Percentiles rank a stretch among this genome's conserved stretches.
Conservation (phyloP, 2,797 vertebrate species). For the Eutrigla gurnardus region DNA sequence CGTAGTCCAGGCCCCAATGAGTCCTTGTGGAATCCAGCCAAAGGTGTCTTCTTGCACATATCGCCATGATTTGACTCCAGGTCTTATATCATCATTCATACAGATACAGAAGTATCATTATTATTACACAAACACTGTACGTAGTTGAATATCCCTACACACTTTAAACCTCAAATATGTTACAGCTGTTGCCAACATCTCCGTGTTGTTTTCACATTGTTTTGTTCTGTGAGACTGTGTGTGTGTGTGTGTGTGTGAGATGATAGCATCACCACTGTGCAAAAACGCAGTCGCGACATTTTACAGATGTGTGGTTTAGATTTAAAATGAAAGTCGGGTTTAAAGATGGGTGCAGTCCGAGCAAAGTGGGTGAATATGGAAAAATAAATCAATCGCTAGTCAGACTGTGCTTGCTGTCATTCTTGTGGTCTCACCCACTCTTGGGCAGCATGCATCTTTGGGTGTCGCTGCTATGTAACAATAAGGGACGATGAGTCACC, state of each 20-base stretch:
- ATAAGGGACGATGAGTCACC: background rate
- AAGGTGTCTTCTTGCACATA: background rate
- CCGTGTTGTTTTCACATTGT: background rate
- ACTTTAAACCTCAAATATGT: background rate
- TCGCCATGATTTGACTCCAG: background rate
- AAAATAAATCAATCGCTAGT: background rate
- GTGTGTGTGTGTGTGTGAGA: background rate
- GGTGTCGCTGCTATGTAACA: background rate
- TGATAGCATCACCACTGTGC: background rate
- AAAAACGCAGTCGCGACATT: background rate
- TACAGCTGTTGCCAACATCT: background rate
- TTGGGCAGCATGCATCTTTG: background rate
- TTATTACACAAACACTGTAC: slow-evolving; percentile 25
- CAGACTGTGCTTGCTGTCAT: background rate
- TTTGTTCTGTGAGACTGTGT: background rate
- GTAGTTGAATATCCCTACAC: background rate
- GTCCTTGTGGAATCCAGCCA: slow-evolving; percentile 11
- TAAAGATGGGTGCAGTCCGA: background rate
- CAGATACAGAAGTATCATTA: background rate
- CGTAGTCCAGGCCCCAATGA: background rate
- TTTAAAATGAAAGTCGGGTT: background rate
- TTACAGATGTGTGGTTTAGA: background rate
- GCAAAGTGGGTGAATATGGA: background rate
- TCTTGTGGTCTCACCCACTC: background rate
- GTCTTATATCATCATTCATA: background rate